phyloP scores from a whole-genome alignment of 64 coral and sea anemone species.

The Pocillopora damicornis region DNA sequence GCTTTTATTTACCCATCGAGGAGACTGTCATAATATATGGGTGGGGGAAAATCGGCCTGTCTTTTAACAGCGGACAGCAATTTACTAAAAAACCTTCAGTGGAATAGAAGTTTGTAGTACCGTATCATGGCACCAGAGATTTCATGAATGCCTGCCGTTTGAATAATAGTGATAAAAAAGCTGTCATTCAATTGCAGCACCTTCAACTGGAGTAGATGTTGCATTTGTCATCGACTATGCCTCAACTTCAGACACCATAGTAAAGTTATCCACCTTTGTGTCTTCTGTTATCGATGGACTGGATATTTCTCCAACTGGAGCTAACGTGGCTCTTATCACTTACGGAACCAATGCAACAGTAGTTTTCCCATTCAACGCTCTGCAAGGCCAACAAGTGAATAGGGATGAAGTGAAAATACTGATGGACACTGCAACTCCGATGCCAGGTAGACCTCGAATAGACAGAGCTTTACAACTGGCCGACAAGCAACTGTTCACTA shows the following conservation, averaged over 20 bases:
- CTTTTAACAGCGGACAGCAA: too few species aligned
- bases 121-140: too few species aligned
- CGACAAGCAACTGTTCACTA: conserved; percentile 29
- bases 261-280: not conserved
- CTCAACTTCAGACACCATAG: not conserved
- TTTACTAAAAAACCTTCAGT: too few species aligned
- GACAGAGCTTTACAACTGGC: conserved; percentile 49
- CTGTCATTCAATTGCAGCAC: not conserved
- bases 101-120: too few species aligned
- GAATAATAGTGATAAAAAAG: too few species aligned
- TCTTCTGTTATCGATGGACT: conserved; percentile 27
- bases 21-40: too few species aligned
- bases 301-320: conserved; percentile 36
- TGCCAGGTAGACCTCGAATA: conserved; percentile 19
- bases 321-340: conserved; percentile 28
- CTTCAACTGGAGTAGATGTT: conserved; percentile 15
- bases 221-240: conserved; percentile 29
- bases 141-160: too few species aligned
- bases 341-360: conserved; percentile 32
- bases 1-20: too few species aligned
- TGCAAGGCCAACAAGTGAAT: not conserved
- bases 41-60: too few species aligned
- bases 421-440: not conserved
- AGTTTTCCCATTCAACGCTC: conserved; percentile 33
- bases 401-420: conserved; percentile 15